Evolutionary conservation across 2,888 invertebrate species (phyloP), one percentile per base, ranked within the genome.

Genomic region (Nowickia ferox): DNA sequence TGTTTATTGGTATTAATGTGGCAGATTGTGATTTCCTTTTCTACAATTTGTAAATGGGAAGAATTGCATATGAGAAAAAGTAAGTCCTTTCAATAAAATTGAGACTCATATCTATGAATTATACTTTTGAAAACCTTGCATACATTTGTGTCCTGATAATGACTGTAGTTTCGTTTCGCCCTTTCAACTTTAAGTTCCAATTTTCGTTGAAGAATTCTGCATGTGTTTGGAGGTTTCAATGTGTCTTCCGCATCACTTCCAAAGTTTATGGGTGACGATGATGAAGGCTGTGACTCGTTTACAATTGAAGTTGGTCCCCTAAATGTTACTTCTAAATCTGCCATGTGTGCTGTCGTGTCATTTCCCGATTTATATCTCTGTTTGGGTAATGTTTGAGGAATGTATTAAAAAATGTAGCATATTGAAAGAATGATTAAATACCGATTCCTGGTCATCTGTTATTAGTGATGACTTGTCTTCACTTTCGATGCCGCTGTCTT

Each of bases 101-200:
- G 2, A 19, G 4, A n/a, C 0, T 38, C 9, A 13, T 42, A 8
- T 22, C 17, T 9, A 17, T 9, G 6, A 15, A 38, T 48, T 38
- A 51, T 4, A 15, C 42, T 55, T 61, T 44, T 38, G 3, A 40
- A 51, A 48, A 38, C 8, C 30, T 30, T 17, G 1, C 17, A 4
- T 65, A 87, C 87, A 69, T 80, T 83, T 63, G 87, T 85, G 55
- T 87, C 92, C 84, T 92, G 92, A 85, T 91, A 91, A 86, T 93
- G 91, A 63, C 89, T 91, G 76, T 93, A 93, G 84, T 92, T 93
- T 76, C 92, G 90, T 87, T 92, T 92, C 44, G 93, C 93, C 61
- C 92, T 91, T 87, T 93, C 93, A 83, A 93, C 93, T 90, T 93
- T 93, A 40, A 93, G 88, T 84, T 93, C 93, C 53, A 93, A 88